Evolutionary conservation across 2,113 vertebrate species (phyloP).

Genomic region (Lagopus muta): DNA sequence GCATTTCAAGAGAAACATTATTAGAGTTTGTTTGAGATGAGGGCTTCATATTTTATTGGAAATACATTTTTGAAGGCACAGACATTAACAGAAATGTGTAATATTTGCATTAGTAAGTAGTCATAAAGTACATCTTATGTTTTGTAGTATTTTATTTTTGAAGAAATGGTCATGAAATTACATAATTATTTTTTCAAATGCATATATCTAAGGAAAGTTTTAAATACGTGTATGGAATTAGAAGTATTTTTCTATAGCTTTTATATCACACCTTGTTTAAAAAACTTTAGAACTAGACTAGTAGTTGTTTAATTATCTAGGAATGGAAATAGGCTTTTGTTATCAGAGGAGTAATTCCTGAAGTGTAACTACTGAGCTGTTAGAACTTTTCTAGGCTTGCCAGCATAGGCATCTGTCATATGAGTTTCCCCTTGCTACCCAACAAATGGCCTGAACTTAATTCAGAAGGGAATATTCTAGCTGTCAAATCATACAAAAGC

Average conservation of each 20-base stretch:
- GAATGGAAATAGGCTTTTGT: neutral
- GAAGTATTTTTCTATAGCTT: neutral
- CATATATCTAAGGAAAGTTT: neutral
- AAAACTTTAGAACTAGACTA: neutral
- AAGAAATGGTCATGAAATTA: neutral
- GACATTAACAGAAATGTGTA: neutral
- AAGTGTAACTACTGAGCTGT: neutral
- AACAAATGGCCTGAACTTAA: constrained; percentile 64
- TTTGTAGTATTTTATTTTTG: neutral
- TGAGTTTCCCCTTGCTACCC: constrained; percentile 50
- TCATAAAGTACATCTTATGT: neutral
- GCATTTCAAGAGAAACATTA: neutral
- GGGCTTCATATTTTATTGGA: neutral
- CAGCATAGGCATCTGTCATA: constrained; percentile 52
- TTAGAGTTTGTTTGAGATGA: neutral
- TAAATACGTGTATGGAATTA: neutral
- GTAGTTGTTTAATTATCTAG: neutral
- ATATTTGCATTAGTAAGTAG: neutral
- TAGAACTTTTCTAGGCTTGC: constrained; percentile 38
- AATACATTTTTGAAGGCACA: neutral
- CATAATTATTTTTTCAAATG: neutral
- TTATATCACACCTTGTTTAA: neutral
- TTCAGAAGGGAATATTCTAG: constrained; percentile 59
- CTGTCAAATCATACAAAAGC: constrained; percentile 60
- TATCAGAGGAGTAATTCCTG: neutral